Evolutionary conservation across 2,888 invertebrate genomes (phyloP).

Genomic region (Ptychoptera contaminata): DNA sequence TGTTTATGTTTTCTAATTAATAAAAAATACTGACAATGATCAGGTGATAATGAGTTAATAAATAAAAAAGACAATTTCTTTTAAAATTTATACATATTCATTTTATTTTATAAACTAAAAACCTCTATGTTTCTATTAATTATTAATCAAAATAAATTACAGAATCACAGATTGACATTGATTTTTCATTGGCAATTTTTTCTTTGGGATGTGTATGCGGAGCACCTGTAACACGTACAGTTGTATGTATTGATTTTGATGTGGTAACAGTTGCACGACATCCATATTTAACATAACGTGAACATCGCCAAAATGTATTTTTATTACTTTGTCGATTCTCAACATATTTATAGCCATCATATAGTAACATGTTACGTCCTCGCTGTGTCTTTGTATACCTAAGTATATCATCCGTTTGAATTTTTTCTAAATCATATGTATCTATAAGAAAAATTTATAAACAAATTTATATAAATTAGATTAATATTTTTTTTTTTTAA

Average conservation of each 20-base stretch:
- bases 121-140: too few species aligned
- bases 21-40: too few species aligned
- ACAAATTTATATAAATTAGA: too few species aligned
- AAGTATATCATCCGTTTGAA: slow-evolving; percentile 8
- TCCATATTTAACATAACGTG: slow-evolving; percentile 28
- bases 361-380: slow-evolving; percentile 28
- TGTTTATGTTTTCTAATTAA: too few species aligned
- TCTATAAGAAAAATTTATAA: too few species aligned
- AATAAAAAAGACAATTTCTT: too few species aligned
- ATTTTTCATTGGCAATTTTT: not conserved
- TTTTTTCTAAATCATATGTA: not conserved
- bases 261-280: slow-evolving; percentile 30
- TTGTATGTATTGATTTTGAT: slow-evolving; percentile 16
- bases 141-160: too few species aligned
- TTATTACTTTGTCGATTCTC: slow-evolving; percentile 30
- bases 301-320: slow-evolving; percentile 31
- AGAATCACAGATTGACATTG: too few species aligned
- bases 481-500: too few species aligned
- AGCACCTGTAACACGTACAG: not conserved
- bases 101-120: too few species aligned
- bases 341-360: slow-evolving; percentile 29
- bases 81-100: too few species aligned
- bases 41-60: too few species aligned
- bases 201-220: not conserved
- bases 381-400: slow-evolving; percentile 30